Percentiles rank a stretch among this genome's conserved stretches.
Evolutionary conservation across 53 echinoderm and acorn worm species (phyloP).

Genomic region (Apostichopus leukothele): DNA sequence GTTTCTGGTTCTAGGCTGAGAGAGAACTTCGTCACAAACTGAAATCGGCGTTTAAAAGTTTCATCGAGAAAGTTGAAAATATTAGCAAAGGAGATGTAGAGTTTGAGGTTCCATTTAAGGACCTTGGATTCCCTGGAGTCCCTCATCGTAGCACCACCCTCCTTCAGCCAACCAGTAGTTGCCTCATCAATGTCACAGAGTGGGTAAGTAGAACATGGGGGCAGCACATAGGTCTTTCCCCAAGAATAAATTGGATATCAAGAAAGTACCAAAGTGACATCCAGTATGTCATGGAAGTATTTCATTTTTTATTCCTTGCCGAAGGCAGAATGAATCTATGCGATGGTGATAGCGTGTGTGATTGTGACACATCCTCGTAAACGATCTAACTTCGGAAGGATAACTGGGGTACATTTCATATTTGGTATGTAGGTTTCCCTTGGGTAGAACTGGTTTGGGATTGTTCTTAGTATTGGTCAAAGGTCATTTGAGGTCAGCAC

Average conservation of each 20-base stretch:
- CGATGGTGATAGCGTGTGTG: too few species aligned
- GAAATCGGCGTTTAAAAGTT: constrained; percentile 97
- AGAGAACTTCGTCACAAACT: constrained; percentile 94
- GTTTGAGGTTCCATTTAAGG: constrained; percentile 97
- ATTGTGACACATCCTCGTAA: too few species aligned
- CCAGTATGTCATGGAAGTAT: too few species aligned
- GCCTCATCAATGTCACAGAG: constrained; percentile 90
- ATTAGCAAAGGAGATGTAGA: constrained; percentile 91
- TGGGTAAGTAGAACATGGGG: constrained; percentile 61
- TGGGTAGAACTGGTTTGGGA: too few species aligned
- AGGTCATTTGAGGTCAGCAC: not conserved
- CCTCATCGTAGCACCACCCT: constrained; percentile 92
- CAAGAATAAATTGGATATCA: not conserved
- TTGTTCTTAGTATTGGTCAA: not conserved
- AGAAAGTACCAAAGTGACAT: not conserved
- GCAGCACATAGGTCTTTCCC: not conserved
- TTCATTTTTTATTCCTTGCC: too few species aligned
- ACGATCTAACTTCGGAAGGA: too few species aligned
- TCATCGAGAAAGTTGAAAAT: constrained; percentile 96
- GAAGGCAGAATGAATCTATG: too few species aligned
- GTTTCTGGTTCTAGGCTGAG: constrained; percentile 62
- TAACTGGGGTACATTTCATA: too few species aligned
- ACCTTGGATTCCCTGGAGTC: constrained; percentile 96
- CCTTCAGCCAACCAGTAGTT: constrained; percentile 94
- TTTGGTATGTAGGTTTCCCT: too few species aligned